Percentiles rank a stretch among this genome's conserved stretches.
Conservation (phyloP, 2,888 invertebrate genomes). For the Eupithecia abbreviata region DNA sequence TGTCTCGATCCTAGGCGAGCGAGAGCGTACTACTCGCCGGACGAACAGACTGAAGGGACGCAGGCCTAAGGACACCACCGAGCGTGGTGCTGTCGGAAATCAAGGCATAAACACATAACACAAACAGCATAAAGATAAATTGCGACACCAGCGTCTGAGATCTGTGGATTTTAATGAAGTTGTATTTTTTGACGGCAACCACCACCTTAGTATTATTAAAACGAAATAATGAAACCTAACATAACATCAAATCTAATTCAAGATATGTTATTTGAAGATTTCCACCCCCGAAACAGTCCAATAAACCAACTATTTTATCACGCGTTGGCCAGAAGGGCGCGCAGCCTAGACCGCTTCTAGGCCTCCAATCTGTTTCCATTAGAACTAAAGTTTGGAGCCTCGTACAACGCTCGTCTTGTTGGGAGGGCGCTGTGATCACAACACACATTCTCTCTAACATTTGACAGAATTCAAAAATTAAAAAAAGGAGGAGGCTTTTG, state of each 20-base stretch:
- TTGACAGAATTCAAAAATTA: too few relatives aligned
- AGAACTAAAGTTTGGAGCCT: not conserved
- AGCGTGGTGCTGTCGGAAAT: not conserved
- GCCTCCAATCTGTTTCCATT: not conserved
- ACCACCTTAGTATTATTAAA: not conserved
- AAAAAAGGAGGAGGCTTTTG: too few relatives aligned
- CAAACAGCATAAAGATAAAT: not conserved
- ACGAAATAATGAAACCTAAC: not conserved
- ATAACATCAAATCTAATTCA: not conserved
- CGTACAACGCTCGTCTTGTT: not conserved
- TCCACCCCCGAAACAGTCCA: not conserved
- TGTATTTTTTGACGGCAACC: not conserved
- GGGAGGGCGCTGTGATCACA: not conserved
- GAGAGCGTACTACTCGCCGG: not conserved
- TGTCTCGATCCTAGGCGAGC: conserved; percentile 44
- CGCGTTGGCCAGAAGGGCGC: not conserved
- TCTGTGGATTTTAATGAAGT: too few relatives aligned
- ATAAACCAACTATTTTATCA: not conserved
- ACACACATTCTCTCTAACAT: too few relatives aligned
- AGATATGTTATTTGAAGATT: not conserved
- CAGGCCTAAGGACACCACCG: not conserved
- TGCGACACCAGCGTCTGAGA: not conserved
- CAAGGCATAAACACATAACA: not conserved
- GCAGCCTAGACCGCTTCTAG: not conserved
- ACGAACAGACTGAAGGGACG: not conserved